Evolutionary conservation across 2,113 vertebrate species (phyloP), one percentile per base, ranked within the genome.

Genomic region (Noctilio leporinus): DNA sequence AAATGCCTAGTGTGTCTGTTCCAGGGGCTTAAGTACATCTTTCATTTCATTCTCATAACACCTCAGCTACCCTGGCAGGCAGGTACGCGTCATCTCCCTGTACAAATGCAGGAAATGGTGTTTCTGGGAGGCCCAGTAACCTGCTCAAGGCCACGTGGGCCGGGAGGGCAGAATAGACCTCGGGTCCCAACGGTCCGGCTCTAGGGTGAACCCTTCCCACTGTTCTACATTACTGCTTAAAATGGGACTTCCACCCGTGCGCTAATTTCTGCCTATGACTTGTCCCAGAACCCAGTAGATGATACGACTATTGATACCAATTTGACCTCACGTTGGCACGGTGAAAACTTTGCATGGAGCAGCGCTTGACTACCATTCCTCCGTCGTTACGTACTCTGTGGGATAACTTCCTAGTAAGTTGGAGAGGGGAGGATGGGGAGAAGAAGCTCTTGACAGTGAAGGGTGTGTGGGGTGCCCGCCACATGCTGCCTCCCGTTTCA

Each of bases 181-280:
- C 62, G 47, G 17, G 28, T 16, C 40, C 28, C 81, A 10, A 38
- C 11, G 45, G 38, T 43, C 35, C 14, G 26, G 11, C 59, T 67
- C 47, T n/a, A 2, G 69, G 47, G 17, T 1, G 17, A 53, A 28
- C 15, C 28, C 53, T 62, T 40, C 10, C 28, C n/a, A 0, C 6
- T 1, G 4, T 12, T 30, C 43, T 24, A 14, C 2, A 22, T 35
- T 2, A 5, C 7, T 9, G 0, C 33, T 11, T 45, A 9, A 59
- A 12, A 9, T 0, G 1, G 12, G 24, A 26, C 24, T 17, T 30
- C 65, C 6, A 20, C 26, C 9, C 0, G 0, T 1, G 38, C n/a
- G n/a, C n/a, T n/a, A n/a, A n/a, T n/a, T n/a, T n/a, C n/a, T n/a
- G n/a, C n/a, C n/a, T n/a, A n/a, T 0, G 10, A 40, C 3, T 3